phyloP scores from a whole-genome alignment of 2,888 invertebrate genomes.

The Ptychoptera albimana region DNA sequence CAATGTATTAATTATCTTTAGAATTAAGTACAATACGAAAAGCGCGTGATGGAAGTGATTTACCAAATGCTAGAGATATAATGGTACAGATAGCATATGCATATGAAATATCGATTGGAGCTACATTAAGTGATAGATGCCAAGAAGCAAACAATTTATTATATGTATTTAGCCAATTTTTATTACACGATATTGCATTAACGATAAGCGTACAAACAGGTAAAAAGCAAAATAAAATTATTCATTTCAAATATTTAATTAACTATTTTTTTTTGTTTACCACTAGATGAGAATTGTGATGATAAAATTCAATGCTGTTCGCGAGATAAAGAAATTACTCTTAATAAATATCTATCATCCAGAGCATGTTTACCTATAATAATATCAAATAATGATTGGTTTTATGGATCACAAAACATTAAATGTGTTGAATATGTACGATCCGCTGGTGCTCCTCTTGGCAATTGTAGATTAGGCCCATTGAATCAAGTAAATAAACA shows the following conservation, averaged over 20 bases:
- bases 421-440: constrained; percentile 45
- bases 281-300: no score
- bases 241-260: no score
- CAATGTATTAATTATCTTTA: constrained; percentile 13
- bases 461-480: no score
- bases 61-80: constrained; percentile 4
- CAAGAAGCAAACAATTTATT: constrained; percentile 4
- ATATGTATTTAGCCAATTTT: constrained; percentile 3
- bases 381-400: constrained; percentile 37
- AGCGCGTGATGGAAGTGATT: constrained; percentile 1
- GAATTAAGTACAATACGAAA: constrained; percentile 6
- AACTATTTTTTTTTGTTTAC: no score
- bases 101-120: not conserved
- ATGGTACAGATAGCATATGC: not conserved
- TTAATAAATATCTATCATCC: constrained; percentile 33
- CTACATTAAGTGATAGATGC: not conserved
- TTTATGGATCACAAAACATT: constrained; percentile 33
- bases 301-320: constrained; percentile 6
- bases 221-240: not conserved
- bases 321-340: constrained; percentile 18
- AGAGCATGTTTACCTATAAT: constrained; percentile 43
- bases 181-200: constrained; percentile 6
- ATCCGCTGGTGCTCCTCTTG: not conserved
- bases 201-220: not conserved
- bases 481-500: no score